phyloP scores from a whole-genome alignment of 2,888 invertebrate species.

The Leptothorax acervorum region DNA sequence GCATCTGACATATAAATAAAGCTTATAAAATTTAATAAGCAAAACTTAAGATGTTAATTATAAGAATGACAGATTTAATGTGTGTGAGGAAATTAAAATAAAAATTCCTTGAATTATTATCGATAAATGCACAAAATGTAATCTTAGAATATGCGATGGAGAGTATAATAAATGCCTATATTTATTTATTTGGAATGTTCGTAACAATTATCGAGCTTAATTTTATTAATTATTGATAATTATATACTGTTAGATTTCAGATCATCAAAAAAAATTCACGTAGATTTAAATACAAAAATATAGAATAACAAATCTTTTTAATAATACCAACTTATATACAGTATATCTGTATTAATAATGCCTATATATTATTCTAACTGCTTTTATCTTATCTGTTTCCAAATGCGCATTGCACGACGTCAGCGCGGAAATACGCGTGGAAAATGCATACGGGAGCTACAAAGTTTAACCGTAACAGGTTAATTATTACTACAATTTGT shows the following conservation, averaged over 20 bases:
- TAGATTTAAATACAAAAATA: neutral
- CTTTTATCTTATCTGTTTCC: neutral
- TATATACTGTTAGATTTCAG: neutral
- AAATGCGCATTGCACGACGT: neutral
- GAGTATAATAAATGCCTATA: neutral
- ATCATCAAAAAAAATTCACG: neutral
- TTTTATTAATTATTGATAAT: neutral
- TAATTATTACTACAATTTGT: constrained; percentile 40
- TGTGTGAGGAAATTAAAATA: neutral
- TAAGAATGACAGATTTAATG: neutral
- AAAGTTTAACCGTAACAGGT: neutral
- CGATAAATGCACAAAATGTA: neutral
- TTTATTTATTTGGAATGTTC: neutral
- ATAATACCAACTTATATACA: neutral
- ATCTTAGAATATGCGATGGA: neutral
- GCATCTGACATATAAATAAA: neutral
- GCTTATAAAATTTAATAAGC: neutral
- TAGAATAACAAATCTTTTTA: neutral
- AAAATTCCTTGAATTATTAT: neutral
- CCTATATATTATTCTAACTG: neutral
- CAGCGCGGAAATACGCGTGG: neutral
- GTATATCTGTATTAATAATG: constrained; percentile 9
- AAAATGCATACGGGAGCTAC: neutral
- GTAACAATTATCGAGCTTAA: neutral
- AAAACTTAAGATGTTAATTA: neutral